Evolutionary conservation across 2,113 vertebrate genomes (phyloP), one percentile per base, ranked within the genome.

Genomic region (Indicator maculatus): DNA sequence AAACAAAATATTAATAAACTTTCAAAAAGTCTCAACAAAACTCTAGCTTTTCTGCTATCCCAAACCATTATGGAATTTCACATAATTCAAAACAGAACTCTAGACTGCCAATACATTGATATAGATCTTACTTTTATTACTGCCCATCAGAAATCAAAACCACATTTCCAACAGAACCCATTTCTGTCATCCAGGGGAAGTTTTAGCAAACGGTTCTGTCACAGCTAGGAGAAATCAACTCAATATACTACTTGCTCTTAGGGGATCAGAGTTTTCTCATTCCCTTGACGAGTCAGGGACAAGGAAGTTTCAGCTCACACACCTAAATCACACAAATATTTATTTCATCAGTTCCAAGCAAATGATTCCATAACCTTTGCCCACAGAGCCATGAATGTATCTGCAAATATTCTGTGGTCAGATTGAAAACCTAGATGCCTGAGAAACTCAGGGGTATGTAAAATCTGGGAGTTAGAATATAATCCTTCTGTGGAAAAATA

Each of bases 131-230:
- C 47, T 84, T 95, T 80, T 95, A 90, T 91, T 95, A 91, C 76
- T 90, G 76, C 44, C 83, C 91, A 86, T 81, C 89, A 95, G 93
- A 96, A 96, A 94, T 86, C 88, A 97, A 90, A 96, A 88, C 89
- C 86, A 86, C 2, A 14, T 72, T 86, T 86, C 69, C 70, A 90
- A 88, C 53, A 88, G 91, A 96, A 81, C 44, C 58, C 65, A 70
- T 58, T 88, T 78, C 55, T 90, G 66, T 89, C 93, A 93, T 95
- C 76, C 73, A 79, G 81, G 86, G 61, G 36, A 96, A 72, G 70
- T 88, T 95, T 94, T 75, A 91, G 85, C 50, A 83, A 95, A 93
- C 78, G 70, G 59, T 58, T 95, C 92, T 91, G 91, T 88, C 95
- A 95, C 17, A 52, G 71, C 50, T 69, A 88, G 90, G 86, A 95